Conservation (phyloP, 2,113 vertebrate genomes). For the Microtus montanus region DNA sequence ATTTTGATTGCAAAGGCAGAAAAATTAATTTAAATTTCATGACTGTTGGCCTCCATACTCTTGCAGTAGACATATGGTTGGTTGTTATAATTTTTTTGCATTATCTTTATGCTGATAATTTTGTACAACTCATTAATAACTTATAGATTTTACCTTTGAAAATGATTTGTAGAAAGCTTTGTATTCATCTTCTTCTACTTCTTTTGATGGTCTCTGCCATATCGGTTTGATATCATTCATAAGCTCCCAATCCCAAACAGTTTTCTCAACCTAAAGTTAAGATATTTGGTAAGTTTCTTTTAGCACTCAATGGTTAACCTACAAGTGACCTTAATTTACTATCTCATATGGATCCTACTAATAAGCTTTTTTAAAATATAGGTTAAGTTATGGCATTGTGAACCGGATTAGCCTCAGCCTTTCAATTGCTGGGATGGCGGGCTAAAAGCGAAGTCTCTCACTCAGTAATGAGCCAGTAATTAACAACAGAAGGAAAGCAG, state of each 20-base stretch:
- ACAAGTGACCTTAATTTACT: neutral
- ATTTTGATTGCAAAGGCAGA: neutral
- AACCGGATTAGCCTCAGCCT: neutral
- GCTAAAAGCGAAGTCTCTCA: neutral
- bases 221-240: slow-evolving; percentile 99
- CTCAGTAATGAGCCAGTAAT: neutral
- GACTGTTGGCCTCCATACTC: neutral
- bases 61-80: neutral
- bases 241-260: slow-evolving; percentile 99
- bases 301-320: neutral
- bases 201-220: slow-evolving; percentile 97
- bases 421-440: neutral
- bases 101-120: neutral
- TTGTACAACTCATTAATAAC: neutral
- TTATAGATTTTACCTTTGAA: slow-evolving; percentile 90
- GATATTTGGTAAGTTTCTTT: slow-evolving; percentile 12
- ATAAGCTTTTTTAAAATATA: neutral
- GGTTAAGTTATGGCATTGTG: neutral
- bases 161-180: slow-evolving; percentile 99
- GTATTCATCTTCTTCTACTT: slow-evolving; percentile 98
- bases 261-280: slow-evolving; percentile 94
- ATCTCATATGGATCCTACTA: neutral
- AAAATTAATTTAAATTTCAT: neutral
- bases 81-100: no score
- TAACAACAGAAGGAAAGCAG: neutral